These are phyloP conservation scores for Pissodes strobi DNA, from an alignment of 1,140 invertebrate genomes.

Conservation along the genomic window DNA sequence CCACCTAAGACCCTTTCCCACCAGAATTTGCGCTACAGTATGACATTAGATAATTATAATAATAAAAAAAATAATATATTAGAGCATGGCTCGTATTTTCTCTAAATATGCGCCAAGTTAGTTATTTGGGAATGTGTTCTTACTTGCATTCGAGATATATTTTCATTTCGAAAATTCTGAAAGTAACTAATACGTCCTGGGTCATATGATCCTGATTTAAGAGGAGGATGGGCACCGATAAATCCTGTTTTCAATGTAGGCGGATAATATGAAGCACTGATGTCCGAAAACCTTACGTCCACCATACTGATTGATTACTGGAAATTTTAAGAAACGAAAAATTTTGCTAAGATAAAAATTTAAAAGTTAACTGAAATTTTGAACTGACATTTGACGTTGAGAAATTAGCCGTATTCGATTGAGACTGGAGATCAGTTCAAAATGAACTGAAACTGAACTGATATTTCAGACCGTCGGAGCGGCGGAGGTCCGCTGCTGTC, in stretches of 20 bases:
- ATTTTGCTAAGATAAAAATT: too few species aligned
- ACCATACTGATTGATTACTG: not conserved
- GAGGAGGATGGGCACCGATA: slow-evolving; percentile 48
- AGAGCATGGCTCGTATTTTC: not conserved
- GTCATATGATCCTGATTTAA: slow-evolving; percentile 40
- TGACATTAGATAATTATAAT: too few species aligned
- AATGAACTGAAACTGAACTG: too few species aligned
- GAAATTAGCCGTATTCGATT: too few species aligned
- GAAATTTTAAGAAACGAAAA: slow-evolving; percentile 23
- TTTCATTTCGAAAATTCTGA: slow-evolving; percentile 53
- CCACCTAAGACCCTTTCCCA: too few species aligned
- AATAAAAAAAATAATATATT: too few species aligned
- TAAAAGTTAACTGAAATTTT: too few species aligned
- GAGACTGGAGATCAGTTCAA: too few species aligned
- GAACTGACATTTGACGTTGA: too few species aligned
- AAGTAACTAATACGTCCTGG: slow-evolving; percentile 47
- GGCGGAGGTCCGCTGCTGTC: too few species aligned
- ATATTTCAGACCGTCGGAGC: too few species aligned
- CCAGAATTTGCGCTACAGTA: too few species aligned
- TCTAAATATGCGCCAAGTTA: not conserved
- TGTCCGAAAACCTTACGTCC: slow-evolving; percentile 13
- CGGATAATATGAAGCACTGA: slow-evolving; percentile 45
- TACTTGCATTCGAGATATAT: slow-evolving; percentile 52
- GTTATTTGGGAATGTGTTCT: not conserved
- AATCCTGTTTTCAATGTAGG: slow-evolving; percentile 42